Evolutionary conservation across 30 jellyfish, hydroid and myxozoan genomes (phyloP).

Genomic region (Nemopilema nomurai): DNA sequence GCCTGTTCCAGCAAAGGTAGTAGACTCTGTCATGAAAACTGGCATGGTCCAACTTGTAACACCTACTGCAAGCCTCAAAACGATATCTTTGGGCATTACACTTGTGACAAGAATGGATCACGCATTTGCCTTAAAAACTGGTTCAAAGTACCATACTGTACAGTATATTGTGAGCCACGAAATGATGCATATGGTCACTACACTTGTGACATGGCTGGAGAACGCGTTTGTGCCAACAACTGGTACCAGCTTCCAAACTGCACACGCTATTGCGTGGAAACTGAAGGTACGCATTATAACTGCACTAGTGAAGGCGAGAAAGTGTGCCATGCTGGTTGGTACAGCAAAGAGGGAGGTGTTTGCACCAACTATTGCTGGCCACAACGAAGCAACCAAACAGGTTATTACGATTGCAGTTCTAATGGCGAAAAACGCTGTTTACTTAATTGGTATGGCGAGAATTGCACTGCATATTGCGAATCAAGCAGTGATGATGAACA

Average conservation of each 20-base stretch:
- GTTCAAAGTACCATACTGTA: slow-evolving; percentile 44
- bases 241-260: slow-evolving; percentile 49
- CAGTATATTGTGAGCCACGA: slow-evolving; percentile 42
- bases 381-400: slow-evolving; percentile 5
- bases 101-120: slow-evolving; percentile 30
- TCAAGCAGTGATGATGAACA: slow-evolving; percentile 4
- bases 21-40: slow-evolving; percentile 16
- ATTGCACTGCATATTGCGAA: slow-evolving; percentile 39
- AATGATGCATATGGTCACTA: slow-evolving; percentile 43
- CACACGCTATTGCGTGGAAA: slow-evolving; percentile 32
- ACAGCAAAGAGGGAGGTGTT: slow-evolving; percentile 1
- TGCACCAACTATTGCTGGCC: slow-evolving; percentile 29
- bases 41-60: slow-evolving; percentile 46
- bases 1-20: slow-evolving; percentile 31
- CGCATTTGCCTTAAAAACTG: slow-evolving; percentile 27
- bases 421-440: slow-evolving; percentile 36
- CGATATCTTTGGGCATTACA: slow-evolving; percentile 46
- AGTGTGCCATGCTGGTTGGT: slow-evolving; percentile 52
- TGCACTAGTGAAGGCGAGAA: slow-evolving; percentile 31
- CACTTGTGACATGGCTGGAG: slow-evolving; percentile 29
- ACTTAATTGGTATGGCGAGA: slow-evolving; percentile 44
- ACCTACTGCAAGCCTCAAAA: slow-evolving; percentile 34
- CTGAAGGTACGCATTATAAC: slow-evolving; percentile 33
- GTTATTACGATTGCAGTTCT: slow-evolving; percentile 55
- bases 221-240: slow-evolving; percentile 14